A percentile compares a stretch with the other conserved stretches of the same genome.
Conservation (phyloP, 2,888 invertebrate genomes). For the Sthenelais limicola region DNA sequence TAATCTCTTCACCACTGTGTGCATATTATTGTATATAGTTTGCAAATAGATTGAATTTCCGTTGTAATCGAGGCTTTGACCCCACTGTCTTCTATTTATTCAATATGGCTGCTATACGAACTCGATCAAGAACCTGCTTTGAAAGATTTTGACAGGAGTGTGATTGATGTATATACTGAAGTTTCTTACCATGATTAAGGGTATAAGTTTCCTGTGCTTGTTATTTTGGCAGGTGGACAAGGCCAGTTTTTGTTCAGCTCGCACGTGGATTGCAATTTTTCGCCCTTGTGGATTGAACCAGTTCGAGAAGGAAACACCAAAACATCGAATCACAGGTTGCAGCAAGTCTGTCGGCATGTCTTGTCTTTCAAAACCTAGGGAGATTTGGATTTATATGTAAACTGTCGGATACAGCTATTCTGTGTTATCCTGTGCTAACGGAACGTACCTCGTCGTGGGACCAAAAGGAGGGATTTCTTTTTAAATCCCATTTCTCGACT, state of each 20-base stretch:
- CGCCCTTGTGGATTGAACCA: slow-evolving; percentile 29
- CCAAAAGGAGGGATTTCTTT: too few relatives aligned
- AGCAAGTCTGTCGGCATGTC: too few relatives aligned
- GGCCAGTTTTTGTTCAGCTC: slow-evolving; percentile 11
- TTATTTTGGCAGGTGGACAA: background rate
- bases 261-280: slow-evolving; percentile 23
- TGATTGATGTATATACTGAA: background rate
- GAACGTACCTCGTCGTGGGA: too few relatives aligned
- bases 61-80: too few relatives aligned
- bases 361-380: too few relatives aligned
- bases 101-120: slow-evolving; percentile 40
- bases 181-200: background rate
- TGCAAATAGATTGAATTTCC: too few relatives aligned
- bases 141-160: slow-evolving; percentile 14
- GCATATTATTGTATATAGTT: background rate
- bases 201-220: background rate
- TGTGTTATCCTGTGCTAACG: too few relatives aligned
- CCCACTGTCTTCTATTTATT: slow-evolving; percentile 38
- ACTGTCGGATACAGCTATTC: too few relatives aligned
- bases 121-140: background rate
- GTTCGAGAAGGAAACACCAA: too few relatives aligned
- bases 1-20: background rate
- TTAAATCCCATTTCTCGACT: too few relatives aligned
- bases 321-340: too few relatives aligned
- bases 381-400: too few relatives aligned